Percentiles rank a stretch among this genome's conserved stretches.
These are phyloP conservation scores for Parascotia fuliginaria DNA, from an alignment of 2,888 invertebrate genomes.

Conservation along the genomic window DNA sequence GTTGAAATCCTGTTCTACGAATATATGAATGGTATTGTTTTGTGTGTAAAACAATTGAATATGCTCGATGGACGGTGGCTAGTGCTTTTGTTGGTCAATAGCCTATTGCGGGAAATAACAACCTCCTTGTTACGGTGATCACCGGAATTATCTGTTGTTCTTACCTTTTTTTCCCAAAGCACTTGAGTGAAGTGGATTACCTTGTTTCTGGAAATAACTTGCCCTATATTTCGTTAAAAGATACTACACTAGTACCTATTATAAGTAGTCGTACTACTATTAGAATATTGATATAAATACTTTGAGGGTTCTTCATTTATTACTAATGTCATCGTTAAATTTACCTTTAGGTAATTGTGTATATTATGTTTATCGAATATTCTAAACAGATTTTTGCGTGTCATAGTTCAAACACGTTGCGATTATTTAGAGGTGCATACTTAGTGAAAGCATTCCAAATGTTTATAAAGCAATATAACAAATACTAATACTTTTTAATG, in stretches of 20 bases:
- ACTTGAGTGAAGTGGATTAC: slow-evolving; percentile 10
- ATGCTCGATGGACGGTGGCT: slow-evolving; percentile 49
- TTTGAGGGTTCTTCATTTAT: too few relatives aligned
- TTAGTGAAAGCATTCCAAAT: too few relatives aligned
- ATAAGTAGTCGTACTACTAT: too few relatives aligned
- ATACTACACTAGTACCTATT: not conserved
- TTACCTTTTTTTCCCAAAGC: slow-evolving; percentile 27
- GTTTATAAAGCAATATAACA: too few relatives aligned
- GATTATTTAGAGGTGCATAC: too few relatives aligned
- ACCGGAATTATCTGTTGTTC: slow-evolving; percentile 34
- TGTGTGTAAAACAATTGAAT: slow-evolving; percentile 73
- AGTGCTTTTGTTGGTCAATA: slow-evolving; percentile 53
- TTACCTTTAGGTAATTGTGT: too few relatives aligned
- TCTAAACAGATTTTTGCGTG: too few relatives aligned
- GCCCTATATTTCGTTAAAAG: not conserved
- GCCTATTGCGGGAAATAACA: slow-evolving; percentile 51
- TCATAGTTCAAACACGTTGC: too few relatives aligned
- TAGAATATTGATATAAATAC: too few relatives aligned
- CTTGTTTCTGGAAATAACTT: not conserved
- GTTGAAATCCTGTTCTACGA: slow-evolving; percentile 73
- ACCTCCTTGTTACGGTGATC: slow-evolving; percentile 47
- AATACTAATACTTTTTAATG: too few relatives aligned
- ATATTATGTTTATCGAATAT: too few relatives aligned
- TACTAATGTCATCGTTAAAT: too few relatives aligned
- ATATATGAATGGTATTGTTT: slow-evolving; percentile 68